Evolutionary conservation across 2,888 invertebrate genomes (phyloP).

Genomic region (Drosophila phalerata): DNA sequence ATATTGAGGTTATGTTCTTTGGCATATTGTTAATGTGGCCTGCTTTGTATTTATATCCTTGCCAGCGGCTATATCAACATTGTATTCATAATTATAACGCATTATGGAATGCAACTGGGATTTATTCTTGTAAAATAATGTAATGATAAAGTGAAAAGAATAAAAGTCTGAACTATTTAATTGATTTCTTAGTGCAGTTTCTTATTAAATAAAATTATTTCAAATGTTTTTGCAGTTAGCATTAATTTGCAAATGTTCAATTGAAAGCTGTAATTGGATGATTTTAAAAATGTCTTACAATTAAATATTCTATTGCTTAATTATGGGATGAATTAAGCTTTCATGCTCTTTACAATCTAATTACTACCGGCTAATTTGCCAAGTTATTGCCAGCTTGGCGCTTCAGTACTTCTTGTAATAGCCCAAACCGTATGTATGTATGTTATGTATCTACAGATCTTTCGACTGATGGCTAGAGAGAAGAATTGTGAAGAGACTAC

Average conservation of each 20-base stretch:
- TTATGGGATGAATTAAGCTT: constrained; percentile 22
- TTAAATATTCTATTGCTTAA: constrained; percentile 25
- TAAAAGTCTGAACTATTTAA: background rate
- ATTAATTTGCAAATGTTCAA: background rate
- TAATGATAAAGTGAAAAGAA: background rate
- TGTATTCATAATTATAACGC: constrained; percentile 27
- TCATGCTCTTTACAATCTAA: constrained; percentile 42
- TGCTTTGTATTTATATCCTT: constrained; percentile 30
- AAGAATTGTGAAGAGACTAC: constrained; percentile 14
- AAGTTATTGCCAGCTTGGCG: constrained; percentile 46
- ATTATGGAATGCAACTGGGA: background rate
- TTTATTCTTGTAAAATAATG: background rate
- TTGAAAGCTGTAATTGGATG: constrained; percentile 15
- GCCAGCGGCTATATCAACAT: constrained; percentile 27
- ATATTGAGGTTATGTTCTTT: constrained; percentile 40
- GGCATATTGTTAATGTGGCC: constrained; percentile 12
- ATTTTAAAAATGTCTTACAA: constrained; percentile 15
- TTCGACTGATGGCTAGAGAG: constrained; percentile 4
- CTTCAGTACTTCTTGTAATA: constrained; percentile 39
- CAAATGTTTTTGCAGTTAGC: background rate
- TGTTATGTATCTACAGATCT: constrained; percentile 1
- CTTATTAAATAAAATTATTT: background rate
- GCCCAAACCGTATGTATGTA: background rate
- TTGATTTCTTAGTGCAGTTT: background rate
- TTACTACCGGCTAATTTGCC: constrained; percentile 51